phyloP scores from a whole-genome alignment of 2,888 invertebrate genomes.

The Lasioglossum figueresi region DNA sequence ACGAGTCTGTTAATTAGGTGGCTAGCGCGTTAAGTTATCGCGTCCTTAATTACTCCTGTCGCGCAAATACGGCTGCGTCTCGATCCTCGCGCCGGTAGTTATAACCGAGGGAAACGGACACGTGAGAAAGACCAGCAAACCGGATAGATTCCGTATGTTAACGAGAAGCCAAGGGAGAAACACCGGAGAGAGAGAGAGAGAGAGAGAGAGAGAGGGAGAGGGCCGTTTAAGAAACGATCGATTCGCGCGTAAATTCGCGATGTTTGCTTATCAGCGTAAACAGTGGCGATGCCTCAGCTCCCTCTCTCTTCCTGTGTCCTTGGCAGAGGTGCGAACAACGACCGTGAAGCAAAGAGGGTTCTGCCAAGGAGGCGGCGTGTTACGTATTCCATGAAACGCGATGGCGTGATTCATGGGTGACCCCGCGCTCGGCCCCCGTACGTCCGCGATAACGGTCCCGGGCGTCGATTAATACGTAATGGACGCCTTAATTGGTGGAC shows the following conservation, averaged over 20 bases:
- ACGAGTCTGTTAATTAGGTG: constrained; percentile 8
- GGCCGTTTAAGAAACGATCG: not conserved
- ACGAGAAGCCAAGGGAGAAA: not conserved
- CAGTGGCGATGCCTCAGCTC: not conserved
- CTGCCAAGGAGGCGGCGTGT: constrained; percentile 11
- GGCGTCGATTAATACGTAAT: constrained; percentile 71
- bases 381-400: constrained; percentile 47
- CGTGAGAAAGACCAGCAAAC: constrained; percentile 12
- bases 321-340: constrained; percentile 59
- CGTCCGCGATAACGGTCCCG: constrained; percentile 62
- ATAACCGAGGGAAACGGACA: not conserved
- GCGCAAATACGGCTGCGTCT: constrained; percentile 11
- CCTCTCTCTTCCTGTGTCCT: constrained; percentile 37
- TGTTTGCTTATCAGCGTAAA: constrained; percentile 1
- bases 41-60: constrained; percentile 15
- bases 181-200: too few species aligned
- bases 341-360: constrained; percentile 41
- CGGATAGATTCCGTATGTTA: constrained; percentile 5
- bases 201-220: not conserved
- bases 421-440: constrained; percentile 37
- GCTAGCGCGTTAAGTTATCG: constrained; percentile 25
- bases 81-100: not conserved
- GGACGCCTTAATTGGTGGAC: constrained; percentile 64
- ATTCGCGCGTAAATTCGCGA: not conserved
- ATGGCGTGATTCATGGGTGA: constrained; percentile 60